Base-by-base conservation (phyloP, 2,797 vertebrate genomes). In the Micrastur ruficollis region DNA sequence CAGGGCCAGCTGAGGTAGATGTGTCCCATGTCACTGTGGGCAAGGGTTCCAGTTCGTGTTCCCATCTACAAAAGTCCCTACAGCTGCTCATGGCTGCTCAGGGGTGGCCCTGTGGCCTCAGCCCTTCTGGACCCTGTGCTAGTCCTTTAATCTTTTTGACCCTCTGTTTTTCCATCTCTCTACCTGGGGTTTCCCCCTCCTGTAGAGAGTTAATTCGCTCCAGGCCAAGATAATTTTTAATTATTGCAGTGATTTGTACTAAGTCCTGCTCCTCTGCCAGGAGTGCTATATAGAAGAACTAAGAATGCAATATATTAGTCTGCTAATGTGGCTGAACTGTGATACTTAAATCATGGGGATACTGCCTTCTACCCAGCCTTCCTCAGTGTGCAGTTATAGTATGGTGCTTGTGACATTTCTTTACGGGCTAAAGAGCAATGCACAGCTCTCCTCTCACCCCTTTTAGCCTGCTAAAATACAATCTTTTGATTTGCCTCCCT, bases 161-260 rank as follows among this genome's bases (percentile, higher is more conserved):
- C 10, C 63, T 94, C 53, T 78, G 55, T 80, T 93, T 96, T 91
- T 49, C 44, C 21, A 31, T 76, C 12, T 94, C 52, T 94, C n/a
- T 80, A 27, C 46, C 42, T 88, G 47, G 78, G 36, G 59, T 76
- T 93, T 90, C 49, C 65, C 65, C 12, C 22, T 90, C 82, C 61
- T 87, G 26, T 72, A 71, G 71, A 85, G 70, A 93, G 32, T 79
- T 71, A 76, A 40, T 89, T 90, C 93, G 63, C 58, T 96, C 49
- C 40, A 92, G 94, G 78, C 71, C 73, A 90, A 91, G 79, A 58
- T 76, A 49, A 55, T 55, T 91, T 95, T 81, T 93, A 91, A 89
- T 96, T 89, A 95, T 92, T 94, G 67, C 46, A 67, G 80, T 91
- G 86, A 92, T 96, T 96, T 95, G 73, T 90, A 89, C 80, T 38